Evolutionary conservation across 2,113 vertebrate genomes (phyloP), one percentile per base, ranked within the genome.

Genomic region (Leptobrachium ailaonicum): DNA sequence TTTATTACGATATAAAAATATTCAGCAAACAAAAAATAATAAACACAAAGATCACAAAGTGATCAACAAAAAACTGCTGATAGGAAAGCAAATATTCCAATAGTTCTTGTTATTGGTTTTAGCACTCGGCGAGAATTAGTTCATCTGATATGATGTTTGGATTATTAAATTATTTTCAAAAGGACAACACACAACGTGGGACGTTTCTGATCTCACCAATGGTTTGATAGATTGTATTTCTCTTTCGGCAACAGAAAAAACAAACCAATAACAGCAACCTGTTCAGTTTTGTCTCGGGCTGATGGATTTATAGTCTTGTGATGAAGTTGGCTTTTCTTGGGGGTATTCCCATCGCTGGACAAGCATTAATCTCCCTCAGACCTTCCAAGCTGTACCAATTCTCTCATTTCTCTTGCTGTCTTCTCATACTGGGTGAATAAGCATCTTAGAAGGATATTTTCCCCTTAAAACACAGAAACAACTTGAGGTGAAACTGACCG

Each of bases 221-320:
- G 8, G 11, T 60, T 60, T 7, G 56, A 14, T 60, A 60, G 13
- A 60, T 60, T 60, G 11, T 60, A 60, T 60, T 60, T 60, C 56
- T 64, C 5, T 64, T 40, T 64, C 62, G 40, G 20, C n/a, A 40
- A 10, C 32, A 8, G 62, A 32, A 50, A 64, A 64, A 20, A 40
- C 62, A 32, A 64, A 32, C 62, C 32, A 32, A 3, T 64, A 64
- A 64, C n/a, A 6, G 62, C 62, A 64, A 5, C 6, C 6, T 13
- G 56, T 12, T 60, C 13, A 60, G 56, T 60, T 10, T 60, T 64
- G 1, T 3, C n/a, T 20, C 77, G 45, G 20, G 77, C 73, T 82
- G n/a, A 60, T 45, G 1, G 13, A 14, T 82, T 85, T 41, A 41
- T 82, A 79, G 82, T 2, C 62, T 83, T 83, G 41, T 74, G 70